Base-by-base conservation (phyloP, 2,113 vertebrate genomes). In the Thomomys bottae region DNA sequence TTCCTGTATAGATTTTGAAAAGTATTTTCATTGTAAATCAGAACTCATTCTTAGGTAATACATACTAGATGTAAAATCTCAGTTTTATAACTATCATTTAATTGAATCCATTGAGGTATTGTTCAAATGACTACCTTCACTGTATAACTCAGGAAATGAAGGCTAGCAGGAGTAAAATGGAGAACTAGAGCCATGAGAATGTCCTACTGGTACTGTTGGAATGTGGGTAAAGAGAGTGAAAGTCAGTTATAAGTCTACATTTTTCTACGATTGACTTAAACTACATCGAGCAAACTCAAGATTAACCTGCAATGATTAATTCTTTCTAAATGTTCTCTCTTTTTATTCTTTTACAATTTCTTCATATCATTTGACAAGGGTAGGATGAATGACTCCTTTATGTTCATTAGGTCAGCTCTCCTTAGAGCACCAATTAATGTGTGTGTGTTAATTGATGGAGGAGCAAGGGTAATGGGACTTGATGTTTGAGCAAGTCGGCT, bases 311-410 rank as follows among this genome's bases (percentile, higher is more conserved):
- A 64, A 91, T 90, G 90, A 93, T 49, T 40, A 88, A 85, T 77
- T 38, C 92, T 96, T 90, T 36, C 71, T 92, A 90, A 95, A 89
- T 20, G 59, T 95, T 94, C 88, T 91, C 95, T 96, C 54, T 89
- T 17, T 54, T 54, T 54, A 4, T 54, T 54, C 18, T 85, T 86
- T 66, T 9, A 42, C 30, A 34, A 87, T 72, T 91, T 94, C 66
- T 86, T 92, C 49, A 91, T 95, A 97, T 95, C 92, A 94, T 96
- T 95, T 96, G 90, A 96, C 87, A 81, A 70, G 40, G 28, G 2
- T 38, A 9, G 36, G 70, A 81, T 32, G 64, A 34, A 23, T 84
- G 83, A 32, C 18, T 63, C 63, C 81, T 77, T 95, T 81, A 68
- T 80, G 15, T 67, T 87, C 17, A 38, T 54, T 72, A 84, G 36